phyloP scores from a whole-genome alignment of 1,140 invertebrate species.

The Anastatus disparis region DNA sequence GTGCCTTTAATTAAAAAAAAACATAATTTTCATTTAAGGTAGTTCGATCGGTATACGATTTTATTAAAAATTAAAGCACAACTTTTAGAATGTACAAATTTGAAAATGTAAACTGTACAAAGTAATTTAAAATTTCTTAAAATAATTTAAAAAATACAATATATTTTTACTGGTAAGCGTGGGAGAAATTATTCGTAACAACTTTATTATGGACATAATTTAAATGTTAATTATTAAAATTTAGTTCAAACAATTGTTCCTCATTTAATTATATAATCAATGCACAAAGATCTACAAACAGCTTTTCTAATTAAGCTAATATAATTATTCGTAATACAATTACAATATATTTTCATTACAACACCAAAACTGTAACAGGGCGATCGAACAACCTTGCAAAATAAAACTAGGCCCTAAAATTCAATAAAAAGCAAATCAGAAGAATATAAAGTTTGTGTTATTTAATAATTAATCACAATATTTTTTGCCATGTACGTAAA shows the following conservation, averaged over 20 bases:
- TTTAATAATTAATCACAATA: constrained; percentile 10
- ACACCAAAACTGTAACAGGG: too few species aligned
- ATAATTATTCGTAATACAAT: too few species aligned
- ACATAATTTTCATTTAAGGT: background rate
- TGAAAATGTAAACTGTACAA: constrained; percentile 1
- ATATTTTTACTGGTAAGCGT: background rate
- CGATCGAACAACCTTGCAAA: too few species aligned
- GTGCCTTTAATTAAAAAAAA: constrained; percentile 19
- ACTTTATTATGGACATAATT: background rate
- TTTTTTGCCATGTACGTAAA: constrained; percentile 6
- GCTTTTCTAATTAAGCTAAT: too few species aligned
- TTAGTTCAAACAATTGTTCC: too few species aligned
- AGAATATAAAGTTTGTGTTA: background rate
- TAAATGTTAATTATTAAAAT: too few species aligned
- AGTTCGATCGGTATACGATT: background rate
- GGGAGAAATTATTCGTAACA: background rate
- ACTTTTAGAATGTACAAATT: constrained; percentile 21
- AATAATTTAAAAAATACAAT: constrained; percentile 7
- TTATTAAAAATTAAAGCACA: background rate
- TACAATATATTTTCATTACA: too few species aligned
- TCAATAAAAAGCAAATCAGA: too few species aligned
- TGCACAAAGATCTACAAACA: too few species aligned
- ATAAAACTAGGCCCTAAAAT: too few species aligned
- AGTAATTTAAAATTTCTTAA: constrained; percentile 8
- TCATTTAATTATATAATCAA: too few species aligned